Evolutionary conservation across 1,140 invertebrate species (phyloP).

Genomic region (Papilio polytes): DNA sequence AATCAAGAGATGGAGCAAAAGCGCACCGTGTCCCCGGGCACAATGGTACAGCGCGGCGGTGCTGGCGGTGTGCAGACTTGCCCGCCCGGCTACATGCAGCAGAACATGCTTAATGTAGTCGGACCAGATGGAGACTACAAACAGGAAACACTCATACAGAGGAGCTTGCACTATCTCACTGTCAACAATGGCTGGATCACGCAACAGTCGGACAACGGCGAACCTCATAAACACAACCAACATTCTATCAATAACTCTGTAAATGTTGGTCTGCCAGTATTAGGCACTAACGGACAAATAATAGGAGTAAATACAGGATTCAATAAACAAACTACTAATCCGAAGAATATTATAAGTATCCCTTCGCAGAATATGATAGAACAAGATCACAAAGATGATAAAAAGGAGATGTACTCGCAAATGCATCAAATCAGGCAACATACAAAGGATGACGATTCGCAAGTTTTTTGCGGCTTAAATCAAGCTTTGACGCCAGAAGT

Average conservation of each 20-base stretch:
- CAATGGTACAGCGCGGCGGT: constrained; percentile 56
- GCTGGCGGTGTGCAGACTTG: constrained; percentile 52
- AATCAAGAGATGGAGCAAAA: constrained; percentile 62
- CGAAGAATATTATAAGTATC: constrained; percentile 59
- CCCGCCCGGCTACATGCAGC: constrained; percentile 55
- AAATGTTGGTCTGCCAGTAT: constrained; percentile 75
- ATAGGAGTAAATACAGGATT: constrained; percentile 83
- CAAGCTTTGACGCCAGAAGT: constrained; percentile 82
- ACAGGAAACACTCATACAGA: constrained; percentile 71
- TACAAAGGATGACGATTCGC: constrained; percentile 72
- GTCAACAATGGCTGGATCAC: constrained; percentile 79
- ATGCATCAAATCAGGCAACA: constrained; percentile 45
- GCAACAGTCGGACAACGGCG: constrained; percentile 67
- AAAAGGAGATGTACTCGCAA: constrained; percentile 57
- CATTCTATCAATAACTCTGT: constrained; percentile 52
- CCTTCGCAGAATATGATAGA: constrained; percentile 55
- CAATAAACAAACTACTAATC: constrained; percentile 63
- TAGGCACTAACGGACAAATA: constrained; percentile 84
- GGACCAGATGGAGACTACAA: constrained; percentile 64
- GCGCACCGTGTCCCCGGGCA: constrained; percentile 60
- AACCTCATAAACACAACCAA: constrained; percentile 57
- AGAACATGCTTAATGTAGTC: constrained; percentile 56
- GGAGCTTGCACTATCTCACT: constrained; percentile 76
- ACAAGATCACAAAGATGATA: constrained; percentile 65
- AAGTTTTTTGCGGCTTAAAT: constrained; percentile 77